Conservation (phyloP, 2,113 vertebrate species). For the Sinosuthora webbiana region DNA sequence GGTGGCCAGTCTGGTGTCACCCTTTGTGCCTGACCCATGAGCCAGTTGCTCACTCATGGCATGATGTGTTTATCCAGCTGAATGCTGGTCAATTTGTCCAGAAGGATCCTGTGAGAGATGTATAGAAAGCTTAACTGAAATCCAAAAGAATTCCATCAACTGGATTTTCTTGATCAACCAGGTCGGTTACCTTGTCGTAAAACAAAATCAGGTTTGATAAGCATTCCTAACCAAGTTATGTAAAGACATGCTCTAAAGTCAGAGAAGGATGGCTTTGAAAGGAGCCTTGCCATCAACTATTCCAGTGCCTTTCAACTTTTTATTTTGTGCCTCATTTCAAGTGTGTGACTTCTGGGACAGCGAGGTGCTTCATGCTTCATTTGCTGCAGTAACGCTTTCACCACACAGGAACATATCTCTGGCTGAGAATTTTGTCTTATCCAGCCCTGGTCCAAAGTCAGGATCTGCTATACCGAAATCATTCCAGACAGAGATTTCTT, state of each 20-base stretch:
- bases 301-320: neutral
- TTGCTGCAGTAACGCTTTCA: neutral
- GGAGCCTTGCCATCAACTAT: neutral
- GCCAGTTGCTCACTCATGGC: neutral
- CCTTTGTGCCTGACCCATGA: rapidly evolving
- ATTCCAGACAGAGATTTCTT: conserved; percentile 17
- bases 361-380: conserved; percentile 33
- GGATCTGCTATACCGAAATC: neutral
- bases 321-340: conserved; percentile 28
- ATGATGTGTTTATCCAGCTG: neutral
- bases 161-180: neutral
- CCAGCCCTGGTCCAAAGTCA: conserved; percentile 1
- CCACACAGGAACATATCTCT: conserved; percentile 15
- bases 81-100: neutral
- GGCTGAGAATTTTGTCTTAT: conserved; percentile 34
- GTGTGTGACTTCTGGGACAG: conserved; percentile 32
- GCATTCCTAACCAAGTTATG: neutral
- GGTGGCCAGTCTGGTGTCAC: neutral
- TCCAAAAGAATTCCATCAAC: neutral
- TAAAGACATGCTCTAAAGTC: neutral
- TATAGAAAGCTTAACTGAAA: neutral
- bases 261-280: neutral
- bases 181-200: neutral
- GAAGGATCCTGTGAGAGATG: neutral
- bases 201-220: neutral